These are phyloP conservation scores for Bungarus multicinctus DNA, from an alignment of 2,113 vertebrate species.

Conservation along the genomic window DNA sequence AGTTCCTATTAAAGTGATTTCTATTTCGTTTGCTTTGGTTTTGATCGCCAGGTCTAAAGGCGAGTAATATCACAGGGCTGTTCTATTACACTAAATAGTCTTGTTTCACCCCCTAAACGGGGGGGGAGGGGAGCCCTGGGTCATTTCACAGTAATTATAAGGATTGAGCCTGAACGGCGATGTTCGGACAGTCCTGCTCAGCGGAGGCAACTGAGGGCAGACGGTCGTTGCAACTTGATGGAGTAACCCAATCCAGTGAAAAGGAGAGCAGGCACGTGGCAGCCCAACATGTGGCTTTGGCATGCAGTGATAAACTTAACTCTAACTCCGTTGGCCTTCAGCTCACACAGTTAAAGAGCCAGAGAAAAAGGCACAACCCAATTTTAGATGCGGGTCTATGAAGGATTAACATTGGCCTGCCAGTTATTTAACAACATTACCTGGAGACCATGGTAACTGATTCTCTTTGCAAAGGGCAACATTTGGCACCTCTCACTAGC, in stretches of 20 bases:
- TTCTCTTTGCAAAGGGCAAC: background rate
- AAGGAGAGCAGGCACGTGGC: background rate
- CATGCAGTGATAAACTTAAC: background rate
- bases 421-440: constrained; percentile 7
- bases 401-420: background rate
- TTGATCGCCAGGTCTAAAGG: background rate
- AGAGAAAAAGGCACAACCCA: background rate
- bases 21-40: background rate
- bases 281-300: background rate
- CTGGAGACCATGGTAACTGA: background rate
- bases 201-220: background rate
- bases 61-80: background rate
- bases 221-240: background rate
- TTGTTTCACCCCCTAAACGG: background rate
- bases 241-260: background rate
- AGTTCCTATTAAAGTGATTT: background rate
- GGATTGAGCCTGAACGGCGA: background rate
- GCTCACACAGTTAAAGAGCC: background rate
- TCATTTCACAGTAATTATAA: background rate
- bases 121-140: background rate
- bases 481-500: background rate
- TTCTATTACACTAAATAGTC: background rate
- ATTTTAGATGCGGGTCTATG: constrained; percentile 1
- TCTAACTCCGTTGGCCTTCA: background rate
- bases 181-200: background rate